Conservation (phyloP, 2,888 invertebrate genomes). For the Drosophila helvetica region DNA sequence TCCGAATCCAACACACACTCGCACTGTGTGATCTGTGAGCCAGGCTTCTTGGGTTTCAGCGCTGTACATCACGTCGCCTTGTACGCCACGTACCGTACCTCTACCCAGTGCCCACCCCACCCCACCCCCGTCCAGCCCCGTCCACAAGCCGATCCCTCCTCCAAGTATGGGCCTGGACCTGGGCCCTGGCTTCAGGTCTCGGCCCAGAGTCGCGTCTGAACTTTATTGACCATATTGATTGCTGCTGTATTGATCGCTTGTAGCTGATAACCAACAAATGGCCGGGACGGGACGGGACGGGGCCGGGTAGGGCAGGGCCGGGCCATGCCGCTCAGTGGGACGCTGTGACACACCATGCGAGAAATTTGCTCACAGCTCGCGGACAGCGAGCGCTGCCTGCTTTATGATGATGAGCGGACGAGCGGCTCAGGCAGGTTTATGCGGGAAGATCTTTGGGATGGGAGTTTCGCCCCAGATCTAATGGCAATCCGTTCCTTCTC, state of each 20-base stretch:
- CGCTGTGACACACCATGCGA: slow-evolving; percentile 38
- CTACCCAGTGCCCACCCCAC: background rate
- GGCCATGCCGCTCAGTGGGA: slow-evolving; percentile 30
- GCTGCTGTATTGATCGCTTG: slow-evolving; percentile 78
- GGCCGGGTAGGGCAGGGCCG: slow-evolving; percentile 10
- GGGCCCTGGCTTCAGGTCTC: background rate
- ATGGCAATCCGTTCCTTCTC: no score
- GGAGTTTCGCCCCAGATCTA: no score
- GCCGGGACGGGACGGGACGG: slow-evolving; percentile 12
- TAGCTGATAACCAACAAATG: slow-evolving; percentile 65
- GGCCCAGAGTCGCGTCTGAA: slow-evolving; percentile 38
- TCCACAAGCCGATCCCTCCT: background rate
- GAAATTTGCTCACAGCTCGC: slow-evolving; percentile 28
- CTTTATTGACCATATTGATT: slow-evolving; percentile 79
- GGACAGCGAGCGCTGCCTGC: slow-evolving; percentile 24
- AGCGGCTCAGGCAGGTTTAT: slow-evolving; percentile 15
- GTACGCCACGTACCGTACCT: slow-evolving; percentile 40
- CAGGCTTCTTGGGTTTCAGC: slow-evolving; percentile 70
- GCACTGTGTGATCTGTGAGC: slow-evolving; percentile 60
- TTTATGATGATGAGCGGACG: slow-evolving; percentile 45
- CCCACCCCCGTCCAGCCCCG: background rate
- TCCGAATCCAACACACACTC: background rate
- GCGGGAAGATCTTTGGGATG: background rate
- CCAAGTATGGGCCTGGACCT: background rate
- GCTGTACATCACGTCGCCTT: slow-evolving; percentile 75